phyloP scores from a whole-genome alignment of 2,888 invertebrate species.

The Phaonia tiefii region DNA sequence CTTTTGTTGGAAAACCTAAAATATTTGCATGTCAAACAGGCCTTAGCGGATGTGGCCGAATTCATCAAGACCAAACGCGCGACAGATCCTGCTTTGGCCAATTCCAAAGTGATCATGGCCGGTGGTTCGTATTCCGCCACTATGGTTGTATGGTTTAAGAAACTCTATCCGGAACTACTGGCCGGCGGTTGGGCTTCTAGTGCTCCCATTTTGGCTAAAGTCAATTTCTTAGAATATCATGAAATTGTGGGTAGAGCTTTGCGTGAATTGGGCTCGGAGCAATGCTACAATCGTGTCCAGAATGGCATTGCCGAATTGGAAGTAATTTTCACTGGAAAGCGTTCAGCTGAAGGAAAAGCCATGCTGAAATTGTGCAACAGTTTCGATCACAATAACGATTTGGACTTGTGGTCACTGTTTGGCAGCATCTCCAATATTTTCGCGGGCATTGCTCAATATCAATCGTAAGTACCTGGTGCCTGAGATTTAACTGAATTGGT shows the following conservation, averaged over 20 bases:
- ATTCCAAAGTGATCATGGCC: slow-evolving; percentile 81
- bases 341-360: slow-evolving; percentile 73
- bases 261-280: slow-evolving; percentile 74
- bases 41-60: slow-evolving; percentile 85
- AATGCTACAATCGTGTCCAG: slow-evolving; percentile 77
- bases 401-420: slow-evolving; percentile 78
- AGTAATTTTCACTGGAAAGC: slow-evolving; percentile 71
- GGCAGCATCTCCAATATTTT: slow-evolving; percentile 75
- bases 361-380: slow-evolving; percentile 76
- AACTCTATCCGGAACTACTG: slow-evolving; percentile 84
- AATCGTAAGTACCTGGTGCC: slow-evolving; percentile 70
- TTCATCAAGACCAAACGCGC: slow-evolving; percentile 82
- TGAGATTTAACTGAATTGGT: neutral
- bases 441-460: slow-evolving; percentile 75
- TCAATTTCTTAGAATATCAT: slow-evolving; percentile 82
- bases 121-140: slow-evolving; percentile 86
- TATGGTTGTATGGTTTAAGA: slow-evolving; percentile 86
- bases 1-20: slow-evolving; percentile 82
- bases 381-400: slow-evolving; percentile 75
- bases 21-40: slow-evolving; percentile 85
- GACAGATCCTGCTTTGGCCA: slow-evolving; percentile 73
- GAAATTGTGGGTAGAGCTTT: slow-evolving; percentile 77
- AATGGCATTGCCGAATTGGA: slow-evolving; percentile 76
- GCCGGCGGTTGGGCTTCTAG: slow-evolving; percentile 84
- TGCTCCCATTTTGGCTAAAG: slow-evolving; percentile 84